Evolutionary conservation across 2,113 vertebrate species (phyloP), one percentile per base, ranked within the genome.

Genomic region (Trachemys scripta): DNA sequence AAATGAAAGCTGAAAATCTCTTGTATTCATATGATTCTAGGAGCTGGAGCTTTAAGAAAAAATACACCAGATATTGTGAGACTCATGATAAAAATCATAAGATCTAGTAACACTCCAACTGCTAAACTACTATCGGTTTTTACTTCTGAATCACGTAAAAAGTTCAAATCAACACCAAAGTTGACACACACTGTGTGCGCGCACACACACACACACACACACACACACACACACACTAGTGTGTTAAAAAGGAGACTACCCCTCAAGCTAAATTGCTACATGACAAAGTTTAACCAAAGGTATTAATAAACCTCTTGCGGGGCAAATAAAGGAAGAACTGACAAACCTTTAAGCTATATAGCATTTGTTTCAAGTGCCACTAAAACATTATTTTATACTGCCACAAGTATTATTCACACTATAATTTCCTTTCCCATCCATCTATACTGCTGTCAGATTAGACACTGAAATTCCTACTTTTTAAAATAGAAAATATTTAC

Each of bases 401-500:
- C 62, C 62, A 83, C 92, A 92, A 89, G 62, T 10, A 76, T 85
- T 85, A 85, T 84, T 96, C 29, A 92, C 22, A 90, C 54, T 84
- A 83, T 80, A 81, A 76, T 94, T 93, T 96, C 27, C 82, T 57
- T 54, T 51, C 92, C 56, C 50, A 83, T 72, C 38, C 8, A 94
- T 88, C 81, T 54, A 49, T 3, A 82, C 19, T 57, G 85, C 75
- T 93, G 94, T 87, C 22, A 78, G 76, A 82, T 69, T 96, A 95
- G 83, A 95, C 56, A 95, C 11, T 5, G 2, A 88, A 95, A 86
- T 78, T 94, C 80, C 54, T 78, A 38, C 38, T 84, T 78, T 91
- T 95, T 92, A 96, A 90, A 95, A 91, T 19, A 90, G 79, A 97
- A 96, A 94, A 89, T 3, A 90, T 97, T 94, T 97, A 79, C 69